These are phyloP conservation scores for Caenorhabditis macrosperma DNA, from an alignment of 2,888 invertebrate species.

Conservation along the genomic window DNA sequence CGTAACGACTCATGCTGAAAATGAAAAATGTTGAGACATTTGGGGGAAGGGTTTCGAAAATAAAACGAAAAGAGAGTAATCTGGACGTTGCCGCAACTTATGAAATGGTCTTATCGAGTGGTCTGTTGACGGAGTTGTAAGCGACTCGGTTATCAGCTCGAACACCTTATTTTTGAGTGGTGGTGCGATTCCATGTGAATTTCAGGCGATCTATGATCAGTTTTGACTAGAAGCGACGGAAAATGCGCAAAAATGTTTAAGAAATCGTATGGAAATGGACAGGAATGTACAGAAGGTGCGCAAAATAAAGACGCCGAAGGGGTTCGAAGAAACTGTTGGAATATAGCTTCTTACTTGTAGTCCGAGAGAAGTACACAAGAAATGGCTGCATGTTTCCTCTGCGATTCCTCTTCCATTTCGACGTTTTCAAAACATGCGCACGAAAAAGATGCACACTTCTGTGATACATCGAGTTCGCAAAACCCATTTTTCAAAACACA, in stretches of 20 bases:
- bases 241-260: no score
- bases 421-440: neutral
- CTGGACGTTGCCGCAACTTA: slow-evolving; percentile 4
- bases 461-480: no score
- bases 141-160: slow-evolving; percentile 7
- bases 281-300: no score
- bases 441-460: neutral
- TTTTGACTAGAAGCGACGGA: slow-evolving; percentile 20
- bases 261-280: no score
- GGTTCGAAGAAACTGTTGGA: neutral
- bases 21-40: neutral
- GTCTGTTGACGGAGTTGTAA: slow-evolving; percentile 25
- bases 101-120: slow-evolving; percentile 23
- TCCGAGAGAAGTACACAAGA: slow-evolving; percentile 18
- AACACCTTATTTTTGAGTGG: slow-evolving; percentile 42
- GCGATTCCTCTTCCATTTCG: neutral
- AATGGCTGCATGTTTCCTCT: neutral
- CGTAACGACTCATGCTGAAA: slow-evolving; percentile 80
- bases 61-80: neutral
- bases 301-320: no score
- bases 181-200: slow-evolving; percentile 57
- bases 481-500: no score
- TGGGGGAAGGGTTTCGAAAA: neutral
- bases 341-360: neutral
- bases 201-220: slow-evolving; percentile 14